phyloP scores from a whole-genome alignment of 2,113 vertebrate genomes.

The Poicephalus meyeri region DNA sequence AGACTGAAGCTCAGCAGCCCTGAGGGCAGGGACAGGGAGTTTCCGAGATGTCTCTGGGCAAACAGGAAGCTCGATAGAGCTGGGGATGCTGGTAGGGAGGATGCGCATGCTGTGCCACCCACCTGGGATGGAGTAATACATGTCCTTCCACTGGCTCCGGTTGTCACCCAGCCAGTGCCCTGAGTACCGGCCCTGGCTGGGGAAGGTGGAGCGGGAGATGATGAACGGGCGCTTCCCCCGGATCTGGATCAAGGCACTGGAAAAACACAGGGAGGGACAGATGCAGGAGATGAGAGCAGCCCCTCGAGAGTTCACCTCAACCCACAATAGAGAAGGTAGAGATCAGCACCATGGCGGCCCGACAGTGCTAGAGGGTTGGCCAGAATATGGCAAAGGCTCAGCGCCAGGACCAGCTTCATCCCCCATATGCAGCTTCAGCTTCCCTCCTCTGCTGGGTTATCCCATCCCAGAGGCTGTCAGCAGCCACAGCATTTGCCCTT shows the following conservation, averaged over 20 bases:
- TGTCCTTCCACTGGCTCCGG: slow-evolving; percentile 86
- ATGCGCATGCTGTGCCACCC: fast-evolving
- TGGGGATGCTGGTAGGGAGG: not conserved
- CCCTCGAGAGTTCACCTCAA: fast-evolving
- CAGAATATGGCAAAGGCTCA: fast-evolving
- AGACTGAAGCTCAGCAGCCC: slow-evolving; percentile 89
- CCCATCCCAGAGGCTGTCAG: not conserved
- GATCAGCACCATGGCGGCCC: not conserved
- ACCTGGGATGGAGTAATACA: slow-evolving; percentile 85
- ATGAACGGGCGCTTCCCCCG: slow-evolving; percentile 81
- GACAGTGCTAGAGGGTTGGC: fast-evolving
- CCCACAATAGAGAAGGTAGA: not conserved
- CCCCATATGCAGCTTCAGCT: not conserved
- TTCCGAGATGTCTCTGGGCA: fast-evolving
- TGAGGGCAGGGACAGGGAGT: not conserved
- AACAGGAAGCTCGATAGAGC: not conserved
- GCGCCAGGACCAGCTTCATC: not conserved
- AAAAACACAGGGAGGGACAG: not conserved
- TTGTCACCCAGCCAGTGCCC: slow-evolving; percentile 93
- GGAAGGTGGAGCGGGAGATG: slow-evolving; percentile 90
- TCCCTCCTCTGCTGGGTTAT: not conserved
- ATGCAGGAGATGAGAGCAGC: not conserved
- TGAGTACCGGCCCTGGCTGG: slow-evolving; percentile 86
- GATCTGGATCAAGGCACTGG: slow-evolving; percentile 82
- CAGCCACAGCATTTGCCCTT: not conserved